Conservation (phyloP, 2,113 vertebrate species). For the Larimichthys polyactis region DNA sequence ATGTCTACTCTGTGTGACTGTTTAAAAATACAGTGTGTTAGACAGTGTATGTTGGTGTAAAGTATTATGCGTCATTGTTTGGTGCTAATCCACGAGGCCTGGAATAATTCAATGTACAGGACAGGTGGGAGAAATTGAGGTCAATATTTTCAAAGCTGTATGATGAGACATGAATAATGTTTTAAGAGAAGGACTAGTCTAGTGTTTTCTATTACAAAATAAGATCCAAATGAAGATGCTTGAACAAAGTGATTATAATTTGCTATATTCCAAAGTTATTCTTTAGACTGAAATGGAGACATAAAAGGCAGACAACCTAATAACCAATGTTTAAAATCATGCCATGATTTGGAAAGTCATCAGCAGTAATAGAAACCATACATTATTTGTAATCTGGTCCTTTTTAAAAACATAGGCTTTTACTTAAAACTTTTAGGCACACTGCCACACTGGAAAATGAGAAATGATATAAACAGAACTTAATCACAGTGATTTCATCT, state of each 20-base stretch:
- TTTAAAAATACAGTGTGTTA: neutral
- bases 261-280: neutral
- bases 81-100: no score
- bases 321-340: neutral
- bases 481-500: neutral
- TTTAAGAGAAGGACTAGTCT: neutral
- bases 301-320: neutral
- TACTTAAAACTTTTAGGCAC: no score
- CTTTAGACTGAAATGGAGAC: neutral
- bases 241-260: neutral
- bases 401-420: neutral
- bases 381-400: neutral
- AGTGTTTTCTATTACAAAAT: neutral
- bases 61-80: neutral
- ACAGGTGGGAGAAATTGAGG: no score
- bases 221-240: neutral
- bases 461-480: neutral
- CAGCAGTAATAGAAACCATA: neutral
- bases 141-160: neutral
- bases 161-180: neutral
- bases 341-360: neutral
- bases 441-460: neutral
- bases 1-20: neutral
- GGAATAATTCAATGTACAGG: no score
- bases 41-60: neutral